phyloP scores from a whole-genome alignment of 53 echinoderm and acorn worm genomes.

The Patiria pectinifera region DNA sequence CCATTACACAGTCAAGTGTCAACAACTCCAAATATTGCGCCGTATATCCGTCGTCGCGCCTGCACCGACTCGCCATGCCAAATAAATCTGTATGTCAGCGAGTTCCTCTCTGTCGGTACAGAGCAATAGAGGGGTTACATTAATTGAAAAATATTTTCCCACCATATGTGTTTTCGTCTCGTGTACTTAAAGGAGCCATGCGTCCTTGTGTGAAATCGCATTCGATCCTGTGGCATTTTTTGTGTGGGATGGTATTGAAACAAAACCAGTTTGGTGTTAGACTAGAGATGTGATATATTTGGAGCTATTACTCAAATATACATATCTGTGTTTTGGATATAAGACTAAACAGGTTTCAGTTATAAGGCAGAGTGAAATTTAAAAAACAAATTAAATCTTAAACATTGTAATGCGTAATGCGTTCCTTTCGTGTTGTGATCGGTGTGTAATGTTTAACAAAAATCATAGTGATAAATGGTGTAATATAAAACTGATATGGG shows the following conservation, averaged over 20 bases:
- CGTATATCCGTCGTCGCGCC: slow-evolving; percentile 30
- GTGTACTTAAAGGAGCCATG: not conserved
- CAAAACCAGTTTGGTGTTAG: too few species aligned
- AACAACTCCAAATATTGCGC: slow-evolving; percentile 2
- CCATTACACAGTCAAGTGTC: slow-evolving; percentile 11
- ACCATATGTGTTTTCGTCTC: not conserved
- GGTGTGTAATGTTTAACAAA: too few species aligned
- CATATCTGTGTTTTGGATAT: too few species aligned
- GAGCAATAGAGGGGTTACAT: not conserved
- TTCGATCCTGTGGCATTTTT: not conserved
- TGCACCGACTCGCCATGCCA: slow-evolving; percentile 3
- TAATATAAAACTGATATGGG: too few species aligned
- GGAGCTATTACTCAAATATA: too few species aligned
- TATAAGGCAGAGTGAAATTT: too few species aligned
- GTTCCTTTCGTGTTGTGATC: too few species aligned
- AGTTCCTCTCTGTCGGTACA: not conserved
- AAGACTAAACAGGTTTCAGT: too few species aligned
- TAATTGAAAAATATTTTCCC: not conserved
- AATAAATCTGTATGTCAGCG: slow-evolving; percentile 56
- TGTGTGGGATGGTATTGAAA: not conserved
- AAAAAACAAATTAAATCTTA: too few species aligned
- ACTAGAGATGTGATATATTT: too few species aligned
- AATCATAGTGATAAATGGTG: too few species aligned
- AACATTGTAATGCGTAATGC: too few species aligned
- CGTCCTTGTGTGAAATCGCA: not conserved